These are phyloP conservation scores for Lepidochitona cinerea DNA, from an alignment of 2,888 invertebrate species.

Conservation along the genomic window DNA sequence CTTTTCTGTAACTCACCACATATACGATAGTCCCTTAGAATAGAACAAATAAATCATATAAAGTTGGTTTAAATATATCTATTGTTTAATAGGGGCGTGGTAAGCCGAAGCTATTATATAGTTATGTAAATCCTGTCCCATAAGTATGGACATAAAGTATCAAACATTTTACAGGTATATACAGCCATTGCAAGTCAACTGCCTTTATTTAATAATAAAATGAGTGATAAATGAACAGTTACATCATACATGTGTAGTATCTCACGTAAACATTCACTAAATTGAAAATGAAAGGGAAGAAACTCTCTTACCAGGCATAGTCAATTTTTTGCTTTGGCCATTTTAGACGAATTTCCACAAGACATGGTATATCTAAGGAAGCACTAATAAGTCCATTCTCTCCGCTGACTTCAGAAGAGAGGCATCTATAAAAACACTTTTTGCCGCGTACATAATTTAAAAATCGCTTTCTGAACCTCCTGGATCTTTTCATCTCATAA, in stretches of 20 bases:
- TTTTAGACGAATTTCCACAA: constrained; percentile 39
- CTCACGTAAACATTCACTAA: neutral
- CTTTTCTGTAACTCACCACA: constrained; percentile 39
- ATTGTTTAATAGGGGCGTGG: no score
- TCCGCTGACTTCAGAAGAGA: neutral
- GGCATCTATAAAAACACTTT: constrained; percentile 16
- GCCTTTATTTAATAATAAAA: no score
- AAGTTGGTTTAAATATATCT: no score
- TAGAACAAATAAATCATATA: no score
- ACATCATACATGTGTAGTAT: neutral
- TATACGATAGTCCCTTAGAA: constrained; percentile 43
- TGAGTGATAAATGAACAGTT: no score
- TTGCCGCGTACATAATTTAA: constrained; percentile 30
- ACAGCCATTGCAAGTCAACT: no score
- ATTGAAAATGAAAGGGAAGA: no score
- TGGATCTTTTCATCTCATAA: constrained; percentile 31
- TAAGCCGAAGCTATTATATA: no score
- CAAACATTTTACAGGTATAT: no score
- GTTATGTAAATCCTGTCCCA: no score
- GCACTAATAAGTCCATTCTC: constrained; percentile 8
- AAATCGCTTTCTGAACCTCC: constrained; percentile 44
- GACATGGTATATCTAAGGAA: constrained; percentile 27
- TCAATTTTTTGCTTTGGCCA: constrained; percentile 47
- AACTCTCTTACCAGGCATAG: constrained; percentile 36
- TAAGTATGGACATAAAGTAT: no score